Base-by-base conservation (phyloP, 1,140 invertebrate species). In the Zaprionus ghesquierei region DNA sequence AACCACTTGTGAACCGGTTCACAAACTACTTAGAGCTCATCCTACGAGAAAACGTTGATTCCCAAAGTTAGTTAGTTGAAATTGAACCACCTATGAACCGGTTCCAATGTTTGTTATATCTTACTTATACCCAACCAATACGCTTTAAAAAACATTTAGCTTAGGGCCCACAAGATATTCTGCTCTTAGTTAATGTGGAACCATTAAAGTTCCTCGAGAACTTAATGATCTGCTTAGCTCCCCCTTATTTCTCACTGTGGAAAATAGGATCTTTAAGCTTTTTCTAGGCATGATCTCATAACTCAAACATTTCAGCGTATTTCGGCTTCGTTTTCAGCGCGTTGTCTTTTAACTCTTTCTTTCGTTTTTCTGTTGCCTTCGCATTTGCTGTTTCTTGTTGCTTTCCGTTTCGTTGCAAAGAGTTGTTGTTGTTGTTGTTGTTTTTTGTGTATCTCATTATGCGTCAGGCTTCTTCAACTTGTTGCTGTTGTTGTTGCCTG, bases 371-470 rank as follows among this genome's bases (percentile, higher is more conserved):
- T 20, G 50, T 8, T 60, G 9, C 46, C 62, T 75, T 8, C 55
- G 9, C 46, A 59, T 75, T 50, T 64, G 41, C 59, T 68, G 10
- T 44, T 54, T 53, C 54, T 76, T 73, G 41, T 63, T 68, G 81
- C 81, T 81, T 81, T 85, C 69, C 73, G 59, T 80, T 86, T 81
- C 77, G 55, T 86, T 86, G 41, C 9, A 9, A 46, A 2, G 20
- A 5, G 27, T 77, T 51, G 49, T 25, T n/a, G 59, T 50, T 53
- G 18, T 76, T 75, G 23, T 35, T 73, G 55, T 58, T 75, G 75
- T 69, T 74, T 61, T 53, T 73, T 72, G 63, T 70, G 58, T 89
- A 80, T 82, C 79, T 87, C 79, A 87, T 87, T 87, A 87, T 89
- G 84, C 87, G 82, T 71, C 70, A 59, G 68, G 77, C 64, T 69